Percentiles rank a stretch among this genome's conserved stretches.
phyloP scores from a whole-genome alignment of 2,888 invertebrate species.

The Drepanosiphum platanoidis region DNA sequence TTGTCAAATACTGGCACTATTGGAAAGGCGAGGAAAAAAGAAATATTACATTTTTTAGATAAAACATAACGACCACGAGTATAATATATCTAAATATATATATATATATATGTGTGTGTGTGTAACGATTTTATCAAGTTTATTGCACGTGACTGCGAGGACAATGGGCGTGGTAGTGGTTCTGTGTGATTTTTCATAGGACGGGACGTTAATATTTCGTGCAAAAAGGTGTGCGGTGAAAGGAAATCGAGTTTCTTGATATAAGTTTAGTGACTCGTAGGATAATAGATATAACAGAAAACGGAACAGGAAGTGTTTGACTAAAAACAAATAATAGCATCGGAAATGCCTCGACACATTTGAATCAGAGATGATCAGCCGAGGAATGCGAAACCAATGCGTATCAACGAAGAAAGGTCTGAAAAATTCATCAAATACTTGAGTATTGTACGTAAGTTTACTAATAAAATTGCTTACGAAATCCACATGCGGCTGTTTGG shows the following conservation, averaged over 20 bases:
- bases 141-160: not conserved
- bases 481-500: not conserved
- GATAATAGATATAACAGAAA: not conserved
- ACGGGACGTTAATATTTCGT: not conserved
- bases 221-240: conserved; percentile 12
- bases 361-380: not conserved
- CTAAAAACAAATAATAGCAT: not conserved
- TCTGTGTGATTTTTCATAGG: not conserved
- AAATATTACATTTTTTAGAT: conserved; percentile 7
- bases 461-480: not conserved
- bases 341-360: not conserved
- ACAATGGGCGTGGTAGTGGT: conserved; percentile 29
- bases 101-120: too few species aligned
- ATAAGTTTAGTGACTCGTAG: not conserved
- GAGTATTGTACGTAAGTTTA: not conserved
- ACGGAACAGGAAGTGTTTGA: not conserved
- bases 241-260: conserved; percentile 7
- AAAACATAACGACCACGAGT: not conserved
- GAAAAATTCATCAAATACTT: not conserved
- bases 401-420: not conserved
- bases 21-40: not conserved
- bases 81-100: too few species aligned
- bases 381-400: not conserved
- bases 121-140: conserved; percentile 22
- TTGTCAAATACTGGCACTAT: not conserved